Conservation (phyloP, 2,797 vertebrate species). For the Tiaroga cobitis region DNA sequence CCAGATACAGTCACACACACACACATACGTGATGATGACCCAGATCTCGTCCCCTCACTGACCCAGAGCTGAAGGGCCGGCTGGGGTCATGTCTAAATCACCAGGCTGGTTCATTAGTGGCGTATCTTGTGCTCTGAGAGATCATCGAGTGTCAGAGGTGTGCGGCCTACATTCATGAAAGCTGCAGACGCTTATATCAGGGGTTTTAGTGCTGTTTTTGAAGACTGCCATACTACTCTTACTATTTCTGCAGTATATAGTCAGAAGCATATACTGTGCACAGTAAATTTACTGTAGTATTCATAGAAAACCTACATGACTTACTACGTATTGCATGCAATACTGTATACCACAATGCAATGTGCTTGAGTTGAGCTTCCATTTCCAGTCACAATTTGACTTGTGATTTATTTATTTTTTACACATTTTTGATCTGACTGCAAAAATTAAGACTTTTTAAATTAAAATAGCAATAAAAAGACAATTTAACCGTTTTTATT, state of each 20-base stretch:
- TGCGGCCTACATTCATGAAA: neutral
- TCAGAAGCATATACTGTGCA: neutral
- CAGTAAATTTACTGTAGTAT: neutral
- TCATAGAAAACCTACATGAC: neutral
- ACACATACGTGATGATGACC: neutral
- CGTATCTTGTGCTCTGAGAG: neutral
- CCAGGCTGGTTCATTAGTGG: slow-evolving; percentile 22
- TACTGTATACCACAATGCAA: neutral
- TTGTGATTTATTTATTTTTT: neutral
- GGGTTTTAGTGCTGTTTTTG: neutral
- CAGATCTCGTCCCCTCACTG: slow-evolving; percentile 19
- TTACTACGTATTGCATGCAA: neutral
- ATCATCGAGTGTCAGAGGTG: neutral
- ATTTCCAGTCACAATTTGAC: neutral
- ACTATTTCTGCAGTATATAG: neutral
- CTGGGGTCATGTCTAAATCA: slow-evolving; percentile 5
- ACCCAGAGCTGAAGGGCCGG: slow-evolving; percentile 5
- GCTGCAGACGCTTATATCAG: neutral
- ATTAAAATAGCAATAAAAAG: neutral
- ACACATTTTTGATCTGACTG: neutral
- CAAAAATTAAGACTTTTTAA: neutral
- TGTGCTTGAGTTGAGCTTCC: neutral
- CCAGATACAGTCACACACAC: neutral
- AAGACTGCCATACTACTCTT: neutral
- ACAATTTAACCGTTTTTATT: neutral